Percentiles rank a stretch among this genome's conserved stretches.
Conservation (phyloP, 2,888 invertebrate species). For the Archaeoteleia sp. region DNA sequence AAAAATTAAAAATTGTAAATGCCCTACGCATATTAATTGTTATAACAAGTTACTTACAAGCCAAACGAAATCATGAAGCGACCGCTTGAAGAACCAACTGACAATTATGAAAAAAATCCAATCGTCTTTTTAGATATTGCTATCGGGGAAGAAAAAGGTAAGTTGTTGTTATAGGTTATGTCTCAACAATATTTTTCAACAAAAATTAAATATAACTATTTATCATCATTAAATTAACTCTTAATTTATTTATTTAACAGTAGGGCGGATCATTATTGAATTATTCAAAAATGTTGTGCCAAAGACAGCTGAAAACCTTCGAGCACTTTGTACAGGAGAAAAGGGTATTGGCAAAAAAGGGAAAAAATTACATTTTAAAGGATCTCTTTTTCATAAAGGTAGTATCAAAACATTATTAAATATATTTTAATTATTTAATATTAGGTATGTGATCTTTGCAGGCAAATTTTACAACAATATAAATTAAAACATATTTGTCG, state of each 20-base stretch:
- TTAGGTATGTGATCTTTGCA: too few species aligned
- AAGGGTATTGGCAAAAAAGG: conserved; percentile 82
- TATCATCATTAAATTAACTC: conserved; percentile 12
- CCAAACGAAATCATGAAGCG: conserved; percentile 34
- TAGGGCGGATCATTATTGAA: conserved; percentile 90
- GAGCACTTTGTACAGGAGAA: conserved; percentile 94
- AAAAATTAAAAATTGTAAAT: too few species aligned
- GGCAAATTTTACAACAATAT: too few species aligned
- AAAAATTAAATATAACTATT: neutral
- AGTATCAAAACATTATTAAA: conserved; percentile 31
- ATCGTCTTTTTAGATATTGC: conserved; percentile 84
- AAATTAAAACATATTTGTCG: too few species aligned
- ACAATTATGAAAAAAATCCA: conserved; percentile 76
- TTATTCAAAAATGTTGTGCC: conserved; percentile 89
- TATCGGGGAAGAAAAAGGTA: conserved; percentile 83
- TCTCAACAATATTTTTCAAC: conserved; percentile 9
- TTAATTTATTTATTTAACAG: conserved; percentile 72
- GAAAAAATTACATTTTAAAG: conserved; percentile 89
- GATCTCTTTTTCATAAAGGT: conserved; percentile 87
- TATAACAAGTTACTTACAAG: too few species aligned
- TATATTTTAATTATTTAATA: conserved; percentile 12
- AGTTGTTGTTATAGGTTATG: conserved; percentile 36
- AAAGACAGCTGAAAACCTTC: conserved; percentile 92
- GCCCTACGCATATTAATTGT: too few species aligned
- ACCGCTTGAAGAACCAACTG: conserved; percentile 9